phyloP scores from a whole-genome alignment of 2,888 invertebrate species.

The Cynaeus angustus region DNA sequence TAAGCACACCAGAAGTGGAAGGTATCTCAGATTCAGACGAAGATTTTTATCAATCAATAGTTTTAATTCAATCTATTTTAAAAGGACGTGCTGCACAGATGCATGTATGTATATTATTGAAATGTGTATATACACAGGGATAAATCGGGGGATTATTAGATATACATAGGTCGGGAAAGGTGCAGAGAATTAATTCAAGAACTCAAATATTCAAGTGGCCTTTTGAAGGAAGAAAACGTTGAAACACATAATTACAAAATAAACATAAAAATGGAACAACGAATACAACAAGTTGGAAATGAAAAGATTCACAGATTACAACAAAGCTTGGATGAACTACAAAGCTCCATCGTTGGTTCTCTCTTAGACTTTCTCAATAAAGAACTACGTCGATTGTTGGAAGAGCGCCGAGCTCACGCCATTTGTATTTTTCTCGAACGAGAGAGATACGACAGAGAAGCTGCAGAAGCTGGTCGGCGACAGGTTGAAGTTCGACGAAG shows the following conservation, averaged over 20 bases:
- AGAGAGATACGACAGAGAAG: constrained; percentile 84
- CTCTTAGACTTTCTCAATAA: constrained; percentile 85
- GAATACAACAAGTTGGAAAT: constrained; percentile 58
- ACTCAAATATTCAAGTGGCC: constrained; percentile 79
- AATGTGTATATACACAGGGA: background rate
- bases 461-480: constrained; percentile 85
- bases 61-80: constrained; percentile 79
- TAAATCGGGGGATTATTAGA: too few species aligned
- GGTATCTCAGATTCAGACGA: constrained; percentile 67
- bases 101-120: constrained; percentile 72
- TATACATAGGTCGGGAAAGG: constrained; percentile 81
- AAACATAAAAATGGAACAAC: constrained; percentile 66
- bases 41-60: constrained; percentile 73
- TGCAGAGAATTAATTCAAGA: constrained; percentile 83
- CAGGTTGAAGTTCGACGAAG: constrained; percentile 84
- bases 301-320: constrained; percentile 72
- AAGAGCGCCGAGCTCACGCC: constrained; percentile 87
- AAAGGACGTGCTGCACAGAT: constrained; percentile 83
- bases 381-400: constrained; percentile 83
- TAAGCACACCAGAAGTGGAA: constrained; percentile 64
- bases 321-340: constrained; percentile 80
- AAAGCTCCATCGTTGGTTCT: constrained; percentile 82
- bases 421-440: constrained; percentile 85
- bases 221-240: constrained; percentile 75
- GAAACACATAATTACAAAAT: constrained; percentile 61